Conservation (phyloP, 2,113 vertebrate species). For the Microtus ochrogaster region DNA sequence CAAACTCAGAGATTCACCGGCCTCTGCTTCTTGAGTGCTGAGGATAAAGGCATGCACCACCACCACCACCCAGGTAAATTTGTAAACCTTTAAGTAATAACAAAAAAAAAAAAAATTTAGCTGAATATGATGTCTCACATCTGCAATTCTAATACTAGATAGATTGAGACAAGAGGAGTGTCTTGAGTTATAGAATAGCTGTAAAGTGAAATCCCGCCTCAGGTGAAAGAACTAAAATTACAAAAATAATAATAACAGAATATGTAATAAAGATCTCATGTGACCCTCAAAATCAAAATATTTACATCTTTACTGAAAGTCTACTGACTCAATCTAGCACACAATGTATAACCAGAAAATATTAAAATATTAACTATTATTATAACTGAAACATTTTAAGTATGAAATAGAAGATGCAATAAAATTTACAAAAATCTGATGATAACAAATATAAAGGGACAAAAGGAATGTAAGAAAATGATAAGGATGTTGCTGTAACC, state of each 20-base stretch:
- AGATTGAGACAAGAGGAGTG: not conserved
- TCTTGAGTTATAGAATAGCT: not conserved
- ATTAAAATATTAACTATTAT: conserved; percentile 34
- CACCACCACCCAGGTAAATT: not conserved
- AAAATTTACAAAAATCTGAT: conserved; percentile 38
- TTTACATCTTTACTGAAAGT: conserved; percentile 16
- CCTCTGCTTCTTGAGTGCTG: not conserved
- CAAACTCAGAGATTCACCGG: not conserved
- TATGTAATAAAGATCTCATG: not conserved
- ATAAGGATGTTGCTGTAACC: not conserved
- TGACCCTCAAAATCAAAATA: conserved; percentile 47
- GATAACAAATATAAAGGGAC: conserved; percentile 14
- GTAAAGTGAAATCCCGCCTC: not conserved
- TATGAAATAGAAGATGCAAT: conserved; percentile 15
- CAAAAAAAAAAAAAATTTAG: not conserved
- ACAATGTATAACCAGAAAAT: not conserved
- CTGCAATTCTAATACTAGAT: not conserved
- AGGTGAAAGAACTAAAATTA: not conserved
- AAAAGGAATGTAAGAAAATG: not conserved
- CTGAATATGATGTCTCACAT: not conserved
- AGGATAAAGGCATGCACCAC: not conserved
- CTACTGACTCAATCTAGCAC: not conserved
- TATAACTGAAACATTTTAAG: conserved; percentile 18
- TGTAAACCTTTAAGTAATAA: conserved; percentile 29
- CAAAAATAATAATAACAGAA: not conserved